Base-by-base conservation (phyloP, 1,140 invertebrate species). In the Penaeus vannamei region DNA sequence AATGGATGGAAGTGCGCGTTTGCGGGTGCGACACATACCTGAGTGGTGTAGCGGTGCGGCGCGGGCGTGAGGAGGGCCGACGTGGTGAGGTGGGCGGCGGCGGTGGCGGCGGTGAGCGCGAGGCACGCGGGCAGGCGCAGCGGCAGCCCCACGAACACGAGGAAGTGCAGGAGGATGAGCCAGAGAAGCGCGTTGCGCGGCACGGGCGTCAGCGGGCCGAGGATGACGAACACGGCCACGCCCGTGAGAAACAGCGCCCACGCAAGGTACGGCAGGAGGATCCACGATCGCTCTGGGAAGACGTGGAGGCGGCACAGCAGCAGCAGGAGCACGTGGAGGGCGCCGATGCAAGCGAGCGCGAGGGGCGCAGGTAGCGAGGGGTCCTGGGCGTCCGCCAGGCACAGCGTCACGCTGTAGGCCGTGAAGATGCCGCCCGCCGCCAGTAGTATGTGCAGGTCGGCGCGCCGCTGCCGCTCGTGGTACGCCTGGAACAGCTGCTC, bases 401-500 rank as follows among this genome's bases (percentile, higher is more conserved):
- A 81, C 26, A 86, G 42, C 17, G 69, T 32, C n/a, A 76, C 84
- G 29, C 80, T 82, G 64, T 84, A 90, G 10, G 59, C 79, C 22
- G 62, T 81, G 42, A 84, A 81, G 29, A 69, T 85, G 36, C 66
- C 60, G 20, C 89, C 89, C 29, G 60, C 89, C 46, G 53, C 84
- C 72, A 90, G 80, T 20, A 90, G 85, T 36, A 90, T 69, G 64
- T 86, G 64, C 26, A 90, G 84, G 53, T 90, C 89, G 22, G 89
- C 77, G 14, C 89, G 84, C 29, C 89, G 84, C 79, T 90, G 89
- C 62, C 89, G 46, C 80, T 90, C 89, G 84, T 90, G 89, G 59
- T 90, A 90, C 0, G 85, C 76, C 60, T 90, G 89, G 42, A 90
- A 90, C 62, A 90, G 46, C 84, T 90, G 89, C 29, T 90, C 89